These are phyloP conservation scores for Drosophila sp. DNA, from an alignment of 1,140 invertebrate species.

Conservation along the genomic window DNA sequence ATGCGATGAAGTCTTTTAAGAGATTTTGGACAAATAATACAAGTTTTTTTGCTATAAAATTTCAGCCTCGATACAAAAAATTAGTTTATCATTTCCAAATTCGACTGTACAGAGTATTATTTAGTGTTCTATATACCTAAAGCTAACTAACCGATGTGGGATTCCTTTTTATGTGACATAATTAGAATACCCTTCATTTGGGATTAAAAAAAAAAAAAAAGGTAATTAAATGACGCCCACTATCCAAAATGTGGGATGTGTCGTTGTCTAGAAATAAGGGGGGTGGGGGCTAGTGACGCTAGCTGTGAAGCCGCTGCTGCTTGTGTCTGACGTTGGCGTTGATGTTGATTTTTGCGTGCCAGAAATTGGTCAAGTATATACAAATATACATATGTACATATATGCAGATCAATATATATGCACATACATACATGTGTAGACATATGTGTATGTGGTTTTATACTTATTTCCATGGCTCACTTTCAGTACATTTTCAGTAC, in stretches of 20 bases:
- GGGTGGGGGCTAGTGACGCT: not conserved
- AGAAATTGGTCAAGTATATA: slow-evolving; percentile 42
- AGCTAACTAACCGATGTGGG: not conserved
- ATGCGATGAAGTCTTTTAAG: too few relatives aligned
- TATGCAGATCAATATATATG: slow-evolving; percentile 7
- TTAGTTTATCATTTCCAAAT: too few relatives aligned
- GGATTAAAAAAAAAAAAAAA: too few relatives aligned
- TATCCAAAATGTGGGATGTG: not conserved
- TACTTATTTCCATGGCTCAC: slow-evolving; percentile 11
- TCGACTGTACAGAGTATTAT: too few relatives aligned
- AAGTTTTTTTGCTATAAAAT: too few relatives aligned
- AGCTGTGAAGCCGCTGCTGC: not conserved
- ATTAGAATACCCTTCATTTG: not conserved
- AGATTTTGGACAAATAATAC: too few relatives aligned
- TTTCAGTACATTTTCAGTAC: slow-evolving; percentile 9
- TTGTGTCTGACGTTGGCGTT: not conserved
- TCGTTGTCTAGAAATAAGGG: not conserved
- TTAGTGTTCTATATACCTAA: too few relatives aligned
- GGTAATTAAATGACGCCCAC: not conserved
- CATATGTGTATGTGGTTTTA: slow-evolving; percentile 2
- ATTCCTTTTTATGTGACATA: not conserved
- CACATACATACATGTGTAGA: not conserved
- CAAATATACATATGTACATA: not conserved
- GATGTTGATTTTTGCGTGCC: slow-evolving; percentile 44
- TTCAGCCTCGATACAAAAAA: too few relatives aligned